Conservation (phyloP, 1,140 invertebrate genomes). For the Polypedilum pembai region DNA sequence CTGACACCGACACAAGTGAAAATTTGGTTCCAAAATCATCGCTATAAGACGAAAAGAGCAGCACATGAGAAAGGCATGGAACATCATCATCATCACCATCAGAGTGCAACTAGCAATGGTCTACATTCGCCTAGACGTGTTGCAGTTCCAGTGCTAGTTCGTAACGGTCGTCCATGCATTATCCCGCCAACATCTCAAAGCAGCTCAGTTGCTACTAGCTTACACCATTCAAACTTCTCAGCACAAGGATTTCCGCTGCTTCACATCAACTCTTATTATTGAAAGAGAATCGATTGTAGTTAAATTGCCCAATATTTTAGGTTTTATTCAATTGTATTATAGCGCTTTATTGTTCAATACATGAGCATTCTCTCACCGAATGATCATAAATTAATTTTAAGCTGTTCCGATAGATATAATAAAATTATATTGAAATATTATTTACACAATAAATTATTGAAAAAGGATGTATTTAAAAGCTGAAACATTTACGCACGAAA, state of each 20-base stretch:
- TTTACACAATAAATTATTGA: not conserved
- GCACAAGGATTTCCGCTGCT: constrained; percentile 20
- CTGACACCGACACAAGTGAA: constrained; percentile 92
- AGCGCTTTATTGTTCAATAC: not conserved
- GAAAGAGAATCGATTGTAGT: not conserved
- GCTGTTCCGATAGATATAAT: not conserved
- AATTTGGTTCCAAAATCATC: constrained; percentile 83
- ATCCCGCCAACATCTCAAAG: constrained; percentile 32
- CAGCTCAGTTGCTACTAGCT: constrained; percentile 15
- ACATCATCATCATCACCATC: constrained; percentile 40
- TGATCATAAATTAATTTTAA: constrained; percentile 23
- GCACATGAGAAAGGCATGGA: constrained; percentile 71
- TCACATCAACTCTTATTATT: constrained; percentile 26
- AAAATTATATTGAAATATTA: not conserved
- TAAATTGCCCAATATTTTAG: constrained; percentile 26
- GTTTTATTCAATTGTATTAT: constrained; percentile 24
- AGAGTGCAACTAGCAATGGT: constrained; percentile 41
- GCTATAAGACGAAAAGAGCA: constrained; percentile 91
- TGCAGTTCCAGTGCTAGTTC: constrained; percentile 84
- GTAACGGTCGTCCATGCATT: constrained; percentile 84
- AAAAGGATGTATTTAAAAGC: constrained; percentile 7
- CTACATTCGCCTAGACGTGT: constrained; percentile 78
- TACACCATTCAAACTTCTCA: constrained; percentile 17
- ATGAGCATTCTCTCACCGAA: not conserved
- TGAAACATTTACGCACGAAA: too few relatives aligned